Evolutionary conservation across 2,888 invertebrate species (phyloP).

Genomic region (Andrena flavipes): DNA sequence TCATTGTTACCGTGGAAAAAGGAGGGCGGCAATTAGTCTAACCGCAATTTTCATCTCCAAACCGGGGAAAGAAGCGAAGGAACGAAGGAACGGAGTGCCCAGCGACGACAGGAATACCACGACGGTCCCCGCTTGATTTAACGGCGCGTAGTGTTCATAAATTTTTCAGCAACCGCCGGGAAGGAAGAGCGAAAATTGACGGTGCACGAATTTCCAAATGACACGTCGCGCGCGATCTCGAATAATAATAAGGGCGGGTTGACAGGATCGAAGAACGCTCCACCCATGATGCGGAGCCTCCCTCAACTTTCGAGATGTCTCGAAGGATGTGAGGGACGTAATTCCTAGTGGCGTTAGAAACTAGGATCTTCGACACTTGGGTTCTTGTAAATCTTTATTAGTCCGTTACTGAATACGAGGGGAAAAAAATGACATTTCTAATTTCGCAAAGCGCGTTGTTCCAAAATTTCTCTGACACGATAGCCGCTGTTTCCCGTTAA

Average conservation of each 20-base stretch:
- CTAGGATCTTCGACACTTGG: no score
- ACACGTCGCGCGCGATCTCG: neutral
- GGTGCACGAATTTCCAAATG: conserved; percentile 20
- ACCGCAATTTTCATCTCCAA: conserved; percentile 43
- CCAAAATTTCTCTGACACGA: neutral
- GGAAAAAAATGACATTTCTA: neutral
- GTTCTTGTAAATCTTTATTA: no score
- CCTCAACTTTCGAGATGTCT: no score
- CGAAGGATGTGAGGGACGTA: no score
- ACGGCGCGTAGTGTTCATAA: conserved; percentile 43
- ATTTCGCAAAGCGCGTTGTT: neutral
- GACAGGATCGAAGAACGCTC: no score
- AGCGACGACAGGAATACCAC: conserved; percentile 21
- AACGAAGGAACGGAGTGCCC: neutral
- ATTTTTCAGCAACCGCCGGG: conserved; percentile 15
- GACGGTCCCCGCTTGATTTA: conserved; percentile 36
- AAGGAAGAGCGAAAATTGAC: neutral
- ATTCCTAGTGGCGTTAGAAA: no score
- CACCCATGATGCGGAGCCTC: no score
- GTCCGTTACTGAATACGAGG: no score
- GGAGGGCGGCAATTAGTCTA: conserved; percentile 47
- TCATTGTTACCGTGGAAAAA: conserved; percentile 28
- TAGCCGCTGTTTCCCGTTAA: neutral
- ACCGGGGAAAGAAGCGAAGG: neutral
- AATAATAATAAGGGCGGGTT: neutral